Evolutionary conservation across 2,113 vertebrate genomes (phyloP), one percentile per base, ranked within the genome.

Genomic region (Malurus elegans): DNA sequence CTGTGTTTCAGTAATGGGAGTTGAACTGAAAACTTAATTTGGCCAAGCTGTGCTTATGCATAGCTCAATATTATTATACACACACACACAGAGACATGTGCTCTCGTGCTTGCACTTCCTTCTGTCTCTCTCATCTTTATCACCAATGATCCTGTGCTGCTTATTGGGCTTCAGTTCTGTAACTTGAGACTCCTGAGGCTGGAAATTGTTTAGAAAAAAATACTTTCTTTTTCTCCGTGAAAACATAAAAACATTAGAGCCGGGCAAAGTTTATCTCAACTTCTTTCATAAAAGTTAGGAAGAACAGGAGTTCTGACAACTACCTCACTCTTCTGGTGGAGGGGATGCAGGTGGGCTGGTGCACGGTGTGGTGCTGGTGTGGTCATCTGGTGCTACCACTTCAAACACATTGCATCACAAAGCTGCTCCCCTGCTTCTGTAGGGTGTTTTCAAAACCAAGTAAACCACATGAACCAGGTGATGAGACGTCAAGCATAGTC

Each of bases 1-100:
- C 51, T 64, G n/a, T 78, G 28, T 90, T 92, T 92, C 44, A 76
- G 57, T 48, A 73, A 54, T 54, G 67, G 28, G 58, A 73, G 25
- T 84, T 86, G 38, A 88, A 92, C 50, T 78, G 62, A 76, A 71
- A 90, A 86, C 65, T 88, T 53, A 65, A 92, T 93, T 95, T 95
- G 44, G 42, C 58, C 47, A 84, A 85, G 28, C 26, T 71, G 32
- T 84, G 70, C 61, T 87, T 93, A 19, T 45, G 45, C 65, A n/a
- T 10, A 56, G 19, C 38, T 82, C 64, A 56, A 42, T 69, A 66
- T 11, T 62, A 53, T 72, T n/a, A 65, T 50, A 17, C 23, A 54
- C 4, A 32, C 31, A 40, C 28, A 8, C 31, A 40, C 0, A 3
- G 21, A 31, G 2, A 3, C 1, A 2, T 12, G 54, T 3, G 3